phyloP scores from a whole-genome alignment of 2,113 vertebrate genomes.

The Geococcyx californianus region DNA sequence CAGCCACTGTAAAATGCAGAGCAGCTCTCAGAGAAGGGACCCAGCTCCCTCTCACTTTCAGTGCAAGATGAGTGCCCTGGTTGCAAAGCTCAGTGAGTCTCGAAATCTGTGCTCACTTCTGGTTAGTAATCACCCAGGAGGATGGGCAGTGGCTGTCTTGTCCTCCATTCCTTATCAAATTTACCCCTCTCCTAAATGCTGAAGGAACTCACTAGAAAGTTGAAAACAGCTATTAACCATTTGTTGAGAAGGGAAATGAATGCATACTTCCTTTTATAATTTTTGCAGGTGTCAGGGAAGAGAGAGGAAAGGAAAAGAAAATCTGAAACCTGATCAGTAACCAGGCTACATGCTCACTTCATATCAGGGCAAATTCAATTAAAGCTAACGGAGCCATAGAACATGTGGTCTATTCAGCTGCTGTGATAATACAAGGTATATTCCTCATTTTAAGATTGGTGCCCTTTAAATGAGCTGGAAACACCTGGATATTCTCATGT shows the following conservation, averaged over 20 bases:
- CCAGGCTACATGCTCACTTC: not conserved
- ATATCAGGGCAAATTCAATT: not conserved
- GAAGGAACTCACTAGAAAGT: not conserved
- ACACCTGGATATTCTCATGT: not conserved
- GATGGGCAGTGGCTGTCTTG: not conserved
- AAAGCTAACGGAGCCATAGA: not conserved
- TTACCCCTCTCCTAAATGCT: not conserved
- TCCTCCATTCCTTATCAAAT: not conserved
- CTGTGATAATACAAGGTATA: not conserved
- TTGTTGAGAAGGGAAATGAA: not conserved
- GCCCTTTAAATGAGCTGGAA: not conserved
- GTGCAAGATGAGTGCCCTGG: fast-evolving
- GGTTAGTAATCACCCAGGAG: not conserved
- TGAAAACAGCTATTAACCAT: not conserved
- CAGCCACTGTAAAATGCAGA: not conserved
- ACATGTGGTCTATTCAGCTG: not conserved
- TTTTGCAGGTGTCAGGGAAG: not conserved
- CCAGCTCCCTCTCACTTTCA: not conserved
- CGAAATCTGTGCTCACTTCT: fast-evolving
- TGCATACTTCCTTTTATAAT: not conserved
- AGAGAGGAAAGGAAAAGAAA: not conserved
- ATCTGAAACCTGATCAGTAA: not conserved
- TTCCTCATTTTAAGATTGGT: not conserved
- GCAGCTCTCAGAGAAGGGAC: not conserved
- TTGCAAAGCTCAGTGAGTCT: not conserved